phyloP scores from a whole-genome alignment of 2,888 invertebrate species.

The Drosophila imparisetae region DNA sequence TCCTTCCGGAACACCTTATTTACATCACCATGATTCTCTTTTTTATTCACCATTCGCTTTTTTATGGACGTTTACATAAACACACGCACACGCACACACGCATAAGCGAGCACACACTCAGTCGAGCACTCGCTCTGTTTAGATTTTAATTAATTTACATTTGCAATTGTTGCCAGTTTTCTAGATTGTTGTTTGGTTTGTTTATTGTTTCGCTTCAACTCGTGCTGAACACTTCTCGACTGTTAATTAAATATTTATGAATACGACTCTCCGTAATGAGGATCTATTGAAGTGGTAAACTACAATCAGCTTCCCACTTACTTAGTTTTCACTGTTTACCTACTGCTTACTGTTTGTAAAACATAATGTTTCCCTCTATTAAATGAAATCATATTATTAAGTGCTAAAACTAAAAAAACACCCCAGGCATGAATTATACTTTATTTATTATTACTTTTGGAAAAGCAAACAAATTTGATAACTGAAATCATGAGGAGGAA shows the following conservation, averaged over 20 bases:
- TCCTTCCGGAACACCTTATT: constrained; percentile 45
- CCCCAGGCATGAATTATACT: too few relatives aligned
- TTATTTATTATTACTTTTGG: background rate
- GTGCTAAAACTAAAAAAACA: background rate
- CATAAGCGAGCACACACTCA: background rate
- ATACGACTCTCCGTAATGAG: background rate
- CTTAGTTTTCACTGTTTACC: background rate
- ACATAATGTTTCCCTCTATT: background rate
- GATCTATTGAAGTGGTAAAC: background rate
- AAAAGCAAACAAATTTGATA: background rate
- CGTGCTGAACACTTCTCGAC: constrained; percentile 19
- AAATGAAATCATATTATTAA: background rate
- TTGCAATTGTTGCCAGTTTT: constrained; percentile 40
- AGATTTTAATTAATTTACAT: constrained; percentile 68
- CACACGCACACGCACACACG: constrained; percentile 6
- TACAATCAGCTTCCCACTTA: background rate
- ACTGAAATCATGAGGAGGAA: background rate
- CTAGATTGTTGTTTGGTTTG: constrained; percentile 29
- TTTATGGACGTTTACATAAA: constrained; percentile 14
- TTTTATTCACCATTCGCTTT: constrained; percentile 22
- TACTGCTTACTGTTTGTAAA: background rate
- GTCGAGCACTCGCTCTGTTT: constrained; percentile 6
- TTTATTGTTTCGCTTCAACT: constrained; percentile 39
- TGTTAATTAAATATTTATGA: constrained; percentile 33
- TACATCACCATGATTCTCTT: constrained; percentile 28